These are phyloP conservation scores for Helobdella robusta DNA, from an alignment of 2,888 invertebrate genomes.

Conservation along the genomic window DNA sequence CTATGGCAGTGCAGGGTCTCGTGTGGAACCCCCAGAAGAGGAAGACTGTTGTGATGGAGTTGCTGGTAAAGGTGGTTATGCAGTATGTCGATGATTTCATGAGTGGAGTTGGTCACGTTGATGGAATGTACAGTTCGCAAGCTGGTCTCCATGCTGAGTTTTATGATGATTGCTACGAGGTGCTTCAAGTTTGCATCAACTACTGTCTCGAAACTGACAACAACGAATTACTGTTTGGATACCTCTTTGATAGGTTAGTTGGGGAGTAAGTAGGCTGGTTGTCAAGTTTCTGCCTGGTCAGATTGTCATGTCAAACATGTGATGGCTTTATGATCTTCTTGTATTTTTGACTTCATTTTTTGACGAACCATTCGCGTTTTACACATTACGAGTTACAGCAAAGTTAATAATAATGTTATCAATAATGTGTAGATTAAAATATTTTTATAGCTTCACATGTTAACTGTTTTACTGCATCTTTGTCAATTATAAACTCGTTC, in stretches of 20 bases:
- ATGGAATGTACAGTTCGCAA: slow-evolving; percentile 45
- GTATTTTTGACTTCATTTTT: too few species aligned
- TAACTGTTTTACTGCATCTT: too few species aligned
- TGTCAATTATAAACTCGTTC: too few species aligned
- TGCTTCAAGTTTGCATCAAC: slow-evolving; percentile 48
- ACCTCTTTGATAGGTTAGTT: slow-evolving; percentile 56
- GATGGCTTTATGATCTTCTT: too few species aligned
- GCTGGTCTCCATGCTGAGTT: slow-evolving; percentile 40
- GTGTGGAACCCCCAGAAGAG: slow-evolving; percentile 37
- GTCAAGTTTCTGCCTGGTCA: too few species aligned
- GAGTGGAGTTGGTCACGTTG: slow-evolving; percentile 42
- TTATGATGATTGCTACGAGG: slow-evolving; percentile 47
- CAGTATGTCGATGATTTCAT: slow-evolving; percentile 48
- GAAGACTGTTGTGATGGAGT: slow-evolving; percentile 30
- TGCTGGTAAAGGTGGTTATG: slow-evolving; percentile 46
- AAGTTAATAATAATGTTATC: too few species aligned
- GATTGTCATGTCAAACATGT: too few species aligned
- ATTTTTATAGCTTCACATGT: too few species aligned
- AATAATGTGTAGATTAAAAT: too few species aligned
- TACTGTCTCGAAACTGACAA: slow-evolving; percentile 49
- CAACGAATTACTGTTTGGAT: slow-evolving; percentile 52
- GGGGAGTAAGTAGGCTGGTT: too few species aligned
- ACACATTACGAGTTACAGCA: too few species aligned
- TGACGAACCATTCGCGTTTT: too few species aligned
- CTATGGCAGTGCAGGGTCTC: slow-evolving; percentile 55